Percentiles rank a stretch among this genome's conserved stretches.
Conservation (phyloP, 2,113 vertebrate genomes). For the Prunella himalayana region DNA sequence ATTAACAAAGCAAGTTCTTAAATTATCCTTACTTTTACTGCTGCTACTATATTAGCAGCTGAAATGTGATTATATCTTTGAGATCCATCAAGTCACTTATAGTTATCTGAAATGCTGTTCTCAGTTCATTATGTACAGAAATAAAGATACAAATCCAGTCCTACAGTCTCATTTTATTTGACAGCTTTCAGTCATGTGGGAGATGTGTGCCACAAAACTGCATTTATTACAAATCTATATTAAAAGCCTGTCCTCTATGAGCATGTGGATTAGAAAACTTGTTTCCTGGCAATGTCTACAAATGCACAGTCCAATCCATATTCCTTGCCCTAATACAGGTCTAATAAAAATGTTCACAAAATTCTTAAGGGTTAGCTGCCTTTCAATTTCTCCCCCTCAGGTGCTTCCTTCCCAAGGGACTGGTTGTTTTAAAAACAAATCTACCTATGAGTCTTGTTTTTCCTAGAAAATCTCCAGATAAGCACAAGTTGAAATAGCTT, state of each 20-base stretch:
- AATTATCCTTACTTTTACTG: neutral
- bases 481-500: neutral
- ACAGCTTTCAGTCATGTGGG: neutral
- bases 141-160: neutral
- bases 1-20: neutral
- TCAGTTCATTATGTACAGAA: slow-evolving; percentile 5
- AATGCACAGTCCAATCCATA: neutral
- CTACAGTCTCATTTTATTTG: neutral
- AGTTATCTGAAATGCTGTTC: neutral
- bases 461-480: slow-evolving; percentile 50
- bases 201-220: neutral
- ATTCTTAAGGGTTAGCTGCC: slow-evolving; percentile 23
- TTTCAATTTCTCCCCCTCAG: slow-evolving; percentile 26
- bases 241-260: slow-evolving; percentile 3
- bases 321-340: neutral
- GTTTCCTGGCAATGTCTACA: neutral
- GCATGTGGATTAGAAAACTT: neutral
- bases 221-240: slow-evolving; percentile 20
- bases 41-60: neutral
- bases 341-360: slow-evolving; percentile 39
- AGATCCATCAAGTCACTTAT: neutral
- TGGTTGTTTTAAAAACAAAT: slow-evolving; percentile 44
- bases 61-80: slow-evolving; percentile 4
- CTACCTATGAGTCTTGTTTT: slow-evolving; percentile 8
- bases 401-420: slow-evolving; percentile 16